A percentile compares a stretch with the other conserved stretches of the same genome.
phyloP scores from a whole-genome alignment of 2,888 invertebrate species.

The Epistrophe eligans region DNA sequence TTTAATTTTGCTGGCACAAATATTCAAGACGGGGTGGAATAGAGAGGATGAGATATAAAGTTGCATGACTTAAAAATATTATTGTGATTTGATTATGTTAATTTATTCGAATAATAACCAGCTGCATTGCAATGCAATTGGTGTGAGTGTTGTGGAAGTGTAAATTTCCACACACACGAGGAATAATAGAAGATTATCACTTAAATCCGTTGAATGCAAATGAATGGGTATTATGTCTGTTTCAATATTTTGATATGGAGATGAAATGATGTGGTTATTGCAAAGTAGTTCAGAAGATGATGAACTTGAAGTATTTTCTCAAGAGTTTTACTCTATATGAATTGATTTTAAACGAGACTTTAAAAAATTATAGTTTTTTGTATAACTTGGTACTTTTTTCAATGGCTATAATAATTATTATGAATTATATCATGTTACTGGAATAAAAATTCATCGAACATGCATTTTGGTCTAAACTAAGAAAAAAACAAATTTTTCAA shows the following conservation, averaged over 20 bases:
- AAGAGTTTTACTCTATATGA: background rate
- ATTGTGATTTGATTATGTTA: conserved; percentile 46
- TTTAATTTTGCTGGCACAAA: conserved; percentile 55
- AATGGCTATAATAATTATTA: no score
- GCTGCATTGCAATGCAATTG: background rate
- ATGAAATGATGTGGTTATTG: conserved; percentile 6
- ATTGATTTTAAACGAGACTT: no score
- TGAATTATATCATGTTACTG: no score
- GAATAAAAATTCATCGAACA: no score
- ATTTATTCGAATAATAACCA: conserved; percentile 24
- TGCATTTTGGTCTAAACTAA: no score
- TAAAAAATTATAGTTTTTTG: no score
- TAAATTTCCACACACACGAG: conserved; percentile 21
- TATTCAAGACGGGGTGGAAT: background rate
- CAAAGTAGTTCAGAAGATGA: background rate
- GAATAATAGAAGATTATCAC: conserved; percentile 24
- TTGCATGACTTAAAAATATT: conserved; percentile 47
- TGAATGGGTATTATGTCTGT: background rate
- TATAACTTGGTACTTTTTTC: no score
- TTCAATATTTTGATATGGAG: background rate
- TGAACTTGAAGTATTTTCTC: background rate
- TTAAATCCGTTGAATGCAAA: conserved; percentile 10
- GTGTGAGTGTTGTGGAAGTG: conserved; percentile 24
- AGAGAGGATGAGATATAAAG: conserved; percentile 25
- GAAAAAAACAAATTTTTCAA: no score